Conservation (phyloP, 2,113 vertebrate genomes). For the Serilophus lunatus region DNA sequence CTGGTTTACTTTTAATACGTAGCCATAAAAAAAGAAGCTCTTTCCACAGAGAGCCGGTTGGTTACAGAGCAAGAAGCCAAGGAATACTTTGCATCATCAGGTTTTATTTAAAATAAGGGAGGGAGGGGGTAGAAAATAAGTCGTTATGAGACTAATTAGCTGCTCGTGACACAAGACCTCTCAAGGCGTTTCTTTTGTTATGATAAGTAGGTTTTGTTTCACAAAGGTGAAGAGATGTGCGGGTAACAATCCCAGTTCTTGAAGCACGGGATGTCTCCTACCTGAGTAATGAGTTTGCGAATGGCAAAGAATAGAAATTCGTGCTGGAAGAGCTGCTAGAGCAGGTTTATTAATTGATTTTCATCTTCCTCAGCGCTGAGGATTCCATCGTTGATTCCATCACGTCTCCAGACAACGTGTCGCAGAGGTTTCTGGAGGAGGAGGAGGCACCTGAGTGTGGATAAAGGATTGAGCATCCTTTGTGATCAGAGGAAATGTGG, state of each 20-base stretch:
- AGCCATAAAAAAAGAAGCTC: constrained; percentile 76
- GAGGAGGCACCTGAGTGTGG: background rate
- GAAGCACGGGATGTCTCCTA: background rate
- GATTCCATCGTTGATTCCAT: background rate
- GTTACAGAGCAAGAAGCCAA: constrained; percentile 58
- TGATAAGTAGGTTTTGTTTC: background rate
- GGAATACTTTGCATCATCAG: constrained; percentile 67
- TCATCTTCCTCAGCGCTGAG: background rate
- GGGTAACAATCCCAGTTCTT: background rate
- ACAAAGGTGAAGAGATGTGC: background rate
- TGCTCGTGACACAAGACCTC: background rate
- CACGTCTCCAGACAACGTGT: background rate
- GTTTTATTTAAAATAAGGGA: constrained; percentile 67
- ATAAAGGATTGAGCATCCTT: background rate
- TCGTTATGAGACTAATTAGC: constrained; percentile 49
- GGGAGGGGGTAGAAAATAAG: constrained; percentile 32
- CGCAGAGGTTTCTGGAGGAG: background rate
- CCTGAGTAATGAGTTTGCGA: background rate
- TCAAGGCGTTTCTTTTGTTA: background rate
- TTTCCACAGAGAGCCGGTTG: constrained; percentile 65
- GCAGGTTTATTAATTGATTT: background rate
- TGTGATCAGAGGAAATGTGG: rapidly evolving
- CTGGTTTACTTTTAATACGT: constrained; percentile 73
- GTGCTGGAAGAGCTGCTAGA: background rate
- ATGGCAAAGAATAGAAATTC: background rate